Evolutionary conservation across 2,797 vertebrate genomes (phyloP).

Genomic region (Scolopax bukidnonensis): DNA sequence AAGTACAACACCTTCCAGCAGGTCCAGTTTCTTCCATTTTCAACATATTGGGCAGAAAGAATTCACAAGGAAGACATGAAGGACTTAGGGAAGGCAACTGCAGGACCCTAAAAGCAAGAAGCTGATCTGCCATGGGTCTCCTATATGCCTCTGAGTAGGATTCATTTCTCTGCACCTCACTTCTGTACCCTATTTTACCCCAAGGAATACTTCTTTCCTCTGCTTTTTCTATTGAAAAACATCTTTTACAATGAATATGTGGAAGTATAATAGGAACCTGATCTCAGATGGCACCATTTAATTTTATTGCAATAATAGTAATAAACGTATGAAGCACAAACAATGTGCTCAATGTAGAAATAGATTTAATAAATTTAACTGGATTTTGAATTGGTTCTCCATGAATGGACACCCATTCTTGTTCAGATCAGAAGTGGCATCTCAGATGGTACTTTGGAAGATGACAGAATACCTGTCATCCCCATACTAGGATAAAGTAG

Average conservation of each 20-base stretch:
- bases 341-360: background rate
- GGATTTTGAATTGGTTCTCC: conserved; percentile 21
- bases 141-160: background rate
- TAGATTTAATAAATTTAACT: background rate
- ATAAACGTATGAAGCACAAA: conserved; percentile 36
- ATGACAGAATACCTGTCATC: conserved; percentile 46
- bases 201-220: background rate
- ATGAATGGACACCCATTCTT: background rate
- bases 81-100: background rate
- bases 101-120: background rate
- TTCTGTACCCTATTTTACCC: background rate
- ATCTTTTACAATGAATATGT: background rate
- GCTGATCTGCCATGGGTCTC: background rate
- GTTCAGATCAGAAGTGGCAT: conserved; percentile 29
- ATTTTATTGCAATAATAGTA: conserved; percentile 4
- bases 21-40: background rate
- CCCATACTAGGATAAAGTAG: background rate
- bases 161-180: background rate
- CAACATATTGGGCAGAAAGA: background rate
- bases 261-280: background rate
- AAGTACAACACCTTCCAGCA: background rate
- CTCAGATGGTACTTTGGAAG: conserved; percentile 17
- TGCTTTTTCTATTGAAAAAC: background rate
- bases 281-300: background rate
- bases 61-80: background rate